Base-by-base conservation (phyloP, 2,113 vertebrate genomes). In the Xiphophorus hellerii region DNA sequence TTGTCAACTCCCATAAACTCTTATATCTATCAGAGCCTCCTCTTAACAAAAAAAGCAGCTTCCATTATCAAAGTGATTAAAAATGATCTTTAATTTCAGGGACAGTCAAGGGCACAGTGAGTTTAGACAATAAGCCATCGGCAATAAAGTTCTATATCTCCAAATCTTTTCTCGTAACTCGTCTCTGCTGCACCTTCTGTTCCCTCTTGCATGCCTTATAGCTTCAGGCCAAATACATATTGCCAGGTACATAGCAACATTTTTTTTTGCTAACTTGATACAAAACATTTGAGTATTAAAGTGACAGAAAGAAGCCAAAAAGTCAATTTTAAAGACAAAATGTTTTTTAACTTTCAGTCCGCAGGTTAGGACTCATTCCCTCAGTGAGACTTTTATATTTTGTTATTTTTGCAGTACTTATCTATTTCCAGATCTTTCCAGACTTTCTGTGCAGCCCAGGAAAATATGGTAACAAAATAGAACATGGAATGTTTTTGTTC, bases 1-100 rank as follows among this genome's bases (percentile, higher is more conserved):
- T 89, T 95, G 94, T 94, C 94, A 92, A 85, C 87, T 95, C 87
- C 85, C 82, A 94, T 94, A 92, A 94, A 91, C 82, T 85, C 87
- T 85, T 88, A 87, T 88, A 94, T 95, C 92, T 91, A 93, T 95
- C 94, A 93, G 76, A 87, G 78, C 85, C 90, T 84, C 88, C 81
- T 85, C 81, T 90, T 78, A 80, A 90, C 89, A 92, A 92, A 92
- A 90, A 89, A 88, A 88, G 82, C 80, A 89, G 82, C 88, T 91
- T 93, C 90, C 90, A 92, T 93, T 93, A 93, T 92, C 77, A 88
- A 86, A 90, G 88, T 92, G 90, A 94, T 94, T 94, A 94, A 93
- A 94, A 93, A 93, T 92, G 81, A 93, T 93, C 92, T 90, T 89
- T 93, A 89, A 92, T 93, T 93, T 86, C 74, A 67, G 78, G 89